Conservation (phyloP, 2,113 vertebrate genomes). For the Myotis davidii region DNA sequence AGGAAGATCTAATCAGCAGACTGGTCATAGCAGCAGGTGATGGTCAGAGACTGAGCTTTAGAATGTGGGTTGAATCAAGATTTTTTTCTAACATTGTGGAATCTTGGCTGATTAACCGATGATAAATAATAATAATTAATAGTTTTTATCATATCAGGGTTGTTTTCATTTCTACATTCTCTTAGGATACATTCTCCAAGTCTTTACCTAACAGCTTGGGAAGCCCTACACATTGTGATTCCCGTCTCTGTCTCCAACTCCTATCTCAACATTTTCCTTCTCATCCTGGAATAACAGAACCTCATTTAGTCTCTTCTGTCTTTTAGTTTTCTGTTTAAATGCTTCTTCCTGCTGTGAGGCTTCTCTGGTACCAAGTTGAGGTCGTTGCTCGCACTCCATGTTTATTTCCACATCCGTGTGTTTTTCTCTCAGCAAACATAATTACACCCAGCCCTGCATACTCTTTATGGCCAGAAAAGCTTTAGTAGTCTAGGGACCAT, state of each 20-base stretch:
- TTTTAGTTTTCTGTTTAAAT: background rate
- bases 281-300: background rate
- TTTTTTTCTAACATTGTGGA: background rate
- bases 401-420: background rate
- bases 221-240: background rate
- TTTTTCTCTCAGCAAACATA: background rate
- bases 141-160: background rate
- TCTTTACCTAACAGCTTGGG: background rate
- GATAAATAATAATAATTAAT: background rate
- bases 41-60: background rate
- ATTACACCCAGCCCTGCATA: background rate
- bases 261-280: background rate
- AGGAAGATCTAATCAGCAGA: background rate
- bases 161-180: background rate
- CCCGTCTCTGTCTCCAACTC: background rate
- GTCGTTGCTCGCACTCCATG: background rate
- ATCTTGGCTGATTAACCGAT: background rate
- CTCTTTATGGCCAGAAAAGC: background rate
- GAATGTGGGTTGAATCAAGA: background rate
- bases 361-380: background rate
- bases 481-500: background rate
- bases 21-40: background rate
- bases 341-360: background rate
- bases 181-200: background rate
- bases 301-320: background rate